These are phyloP conservation scores for Melanitta fusca DNA, from an alignment of 2,797 vertebrate species.

Conservation along the genomic window DNA sequence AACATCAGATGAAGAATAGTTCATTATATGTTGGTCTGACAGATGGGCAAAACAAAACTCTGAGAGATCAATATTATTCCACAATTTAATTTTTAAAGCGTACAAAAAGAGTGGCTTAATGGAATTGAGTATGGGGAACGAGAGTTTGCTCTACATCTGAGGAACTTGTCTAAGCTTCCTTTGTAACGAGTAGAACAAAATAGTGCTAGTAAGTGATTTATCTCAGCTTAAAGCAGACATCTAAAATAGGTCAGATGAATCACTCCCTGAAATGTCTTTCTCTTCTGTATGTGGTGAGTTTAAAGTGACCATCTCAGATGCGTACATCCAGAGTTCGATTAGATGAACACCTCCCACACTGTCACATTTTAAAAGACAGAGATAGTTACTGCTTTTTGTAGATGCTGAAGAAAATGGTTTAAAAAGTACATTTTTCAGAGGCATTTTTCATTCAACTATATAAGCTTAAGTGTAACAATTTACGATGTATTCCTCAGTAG, in stretches of 20 bases:
- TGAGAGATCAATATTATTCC: constrained; percentile 5
- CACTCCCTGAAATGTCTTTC: not conserved
- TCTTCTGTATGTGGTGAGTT: accelerated
- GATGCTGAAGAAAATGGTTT: not conserved
- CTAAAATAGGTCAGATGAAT: constrained; percentile 56
- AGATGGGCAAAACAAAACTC: constrained; percentile 12
- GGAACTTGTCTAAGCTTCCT: not conserved
- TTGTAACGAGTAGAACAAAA: accelerated
- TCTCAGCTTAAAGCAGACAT: constrained; percentile 13
- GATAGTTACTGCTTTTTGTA: not conserved
- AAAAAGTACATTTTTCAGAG: not conserved
- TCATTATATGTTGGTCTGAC: not conserved
- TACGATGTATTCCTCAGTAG: not conserved
- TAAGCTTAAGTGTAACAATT: not conserved
- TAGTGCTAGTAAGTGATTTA: not conserved
- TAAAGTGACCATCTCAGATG: not conserved
- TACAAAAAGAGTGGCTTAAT: not conserved
- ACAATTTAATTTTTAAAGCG: not conserved
- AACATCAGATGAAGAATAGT: not conserved
- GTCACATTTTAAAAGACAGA: not conserved
- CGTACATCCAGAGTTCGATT: not conserved
- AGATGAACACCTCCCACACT: not conserved
- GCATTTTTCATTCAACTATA: not conserved
- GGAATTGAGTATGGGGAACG: not conserved
- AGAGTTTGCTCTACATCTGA: not conserved